A percentile compares a stretch with the other conserved stretches of the same genome.
Evolutionary conservation across 1,140 invertebrate species (phyloP).

Genomic region (Pseudomyrmex cubaensis): DNA sequence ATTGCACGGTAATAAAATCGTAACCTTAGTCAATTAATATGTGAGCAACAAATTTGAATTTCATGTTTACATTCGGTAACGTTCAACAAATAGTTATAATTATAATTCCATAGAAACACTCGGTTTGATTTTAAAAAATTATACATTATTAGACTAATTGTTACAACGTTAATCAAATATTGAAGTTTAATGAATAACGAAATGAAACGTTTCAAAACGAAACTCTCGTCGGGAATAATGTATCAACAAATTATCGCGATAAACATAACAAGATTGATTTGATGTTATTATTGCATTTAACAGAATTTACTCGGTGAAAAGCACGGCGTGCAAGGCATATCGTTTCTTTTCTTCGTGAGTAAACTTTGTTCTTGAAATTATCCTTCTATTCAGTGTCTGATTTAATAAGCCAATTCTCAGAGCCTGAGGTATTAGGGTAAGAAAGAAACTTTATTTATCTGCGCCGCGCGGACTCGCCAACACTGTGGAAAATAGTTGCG

Average conservation of each 20-base stretch:
- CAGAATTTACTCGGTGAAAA: conserved; percentile 10
- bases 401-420: conserved; percentile 57
- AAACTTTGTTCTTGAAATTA: conserved; percentile 52
- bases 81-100: too few relatives aligned
- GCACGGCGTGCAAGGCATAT: too few relatives aligned
- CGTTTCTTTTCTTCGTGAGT: conserved; percentile 17
- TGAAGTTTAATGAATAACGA: conserved; percentile 1
- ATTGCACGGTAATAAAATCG: too few relatives aligned
- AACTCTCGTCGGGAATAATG: not conserved
- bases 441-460: conserved; percentile 57
- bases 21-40: too few relatives aligned
- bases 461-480: conserved; percentile 14
- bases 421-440: conserved; percentile 45
- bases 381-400: conserved; percentile 12
- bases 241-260: conserved; percentile 39
- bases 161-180: conserved; percentile 4
- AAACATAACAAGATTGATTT: conserved; percentile 41
- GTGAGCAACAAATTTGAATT: too few relatives aligned
- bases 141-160: too few relatives aligned
- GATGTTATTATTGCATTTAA: conserved; percentile 33
- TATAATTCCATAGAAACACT: too few relatives aligned
- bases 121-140: too few relatives aligned
- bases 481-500: conserved; percentile 41
- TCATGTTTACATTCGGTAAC: too few relatives aligned
- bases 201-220: not conserved